Conservation (phyloP, 2,797 vertebrate species). For the Amazona ochrocephala region DNA sequence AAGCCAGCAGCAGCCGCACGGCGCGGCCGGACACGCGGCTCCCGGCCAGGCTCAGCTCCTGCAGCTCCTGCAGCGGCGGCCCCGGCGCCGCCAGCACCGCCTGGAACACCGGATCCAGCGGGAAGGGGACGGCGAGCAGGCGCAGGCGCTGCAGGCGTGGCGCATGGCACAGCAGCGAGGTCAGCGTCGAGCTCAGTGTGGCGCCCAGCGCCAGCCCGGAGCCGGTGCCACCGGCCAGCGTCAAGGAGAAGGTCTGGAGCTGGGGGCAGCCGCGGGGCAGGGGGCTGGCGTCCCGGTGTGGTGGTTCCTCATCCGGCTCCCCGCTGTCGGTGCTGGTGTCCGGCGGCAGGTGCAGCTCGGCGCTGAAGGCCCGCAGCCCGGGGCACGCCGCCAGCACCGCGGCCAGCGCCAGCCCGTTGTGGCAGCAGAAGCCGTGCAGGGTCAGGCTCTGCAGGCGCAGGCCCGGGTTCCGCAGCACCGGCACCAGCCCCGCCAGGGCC, state of each 20-base stretch:
- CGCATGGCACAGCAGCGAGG: constrained; percentile 72
- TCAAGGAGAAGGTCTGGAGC: constrained; percentile 47
- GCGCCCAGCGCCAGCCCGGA: background rate
- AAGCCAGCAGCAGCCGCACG: constrained; percentile 27
- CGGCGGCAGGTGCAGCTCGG: constrained; percentile 65
- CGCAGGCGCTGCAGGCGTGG: constrained; percentile 74
- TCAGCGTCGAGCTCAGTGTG: constrained; percentile 47
- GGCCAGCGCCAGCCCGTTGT: constrained; percentile 57
- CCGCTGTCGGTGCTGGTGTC: accelerated
- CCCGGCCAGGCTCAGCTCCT: constrained; percentile 31
- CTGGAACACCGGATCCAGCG: constrained; percentile 69
- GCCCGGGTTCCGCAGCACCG: constrained; percentile 61
- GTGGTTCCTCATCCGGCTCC: background rate
- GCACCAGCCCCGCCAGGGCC: constrained; percentile 71
- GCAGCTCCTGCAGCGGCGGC: constrained; percentile 82
- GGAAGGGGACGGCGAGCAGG: constrained; percentile 77
- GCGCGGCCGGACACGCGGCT: background rate
- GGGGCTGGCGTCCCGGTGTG: background rate
- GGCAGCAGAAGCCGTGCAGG: constrained; percentile 80
- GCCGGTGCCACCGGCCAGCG: background rate
- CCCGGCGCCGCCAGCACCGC: background rate
- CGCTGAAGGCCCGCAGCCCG: constrained; percentile 72
- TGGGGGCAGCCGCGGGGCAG: background rate
- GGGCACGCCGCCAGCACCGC: constrained; percentile 77
- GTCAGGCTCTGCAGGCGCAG: constrained; percentile 75